These are phyloP conservation scores for Meda fulgida DNA, from an alignment of 2,797 vertebrate species.

Conservation along the genomic window DNA sequence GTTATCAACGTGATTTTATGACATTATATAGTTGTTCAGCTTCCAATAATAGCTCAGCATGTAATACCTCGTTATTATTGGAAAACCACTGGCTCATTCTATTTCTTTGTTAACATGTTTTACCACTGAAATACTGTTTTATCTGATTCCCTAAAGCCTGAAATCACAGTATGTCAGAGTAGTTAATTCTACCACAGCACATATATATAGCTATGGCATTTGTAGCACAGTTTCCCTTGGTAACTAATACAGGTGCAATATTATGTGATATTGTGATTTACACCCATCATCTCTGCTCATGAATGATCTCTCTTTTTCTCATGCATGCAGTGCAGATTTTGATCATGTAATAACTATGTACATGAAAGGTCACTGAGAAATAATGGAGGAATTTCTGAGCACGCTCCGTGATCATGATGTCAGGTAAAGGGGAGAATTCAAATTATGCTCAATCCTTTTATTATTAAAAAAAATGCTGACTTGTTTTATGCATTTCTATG, in stretches of 20 bases:
- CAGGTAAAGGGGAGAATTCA: constrained; percentile 65
- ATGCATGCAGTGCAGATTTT: neutral
- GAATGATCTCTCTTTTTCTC: neutral
- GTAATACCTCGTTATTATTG: neutral
- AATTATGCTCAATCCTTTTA: neutral
- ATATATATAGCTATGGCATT: neutral
- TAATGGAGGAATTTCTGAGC: constrained; percentile 72
- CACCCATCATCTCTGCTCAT: neutral
- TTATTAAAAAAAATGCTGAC: neutral
- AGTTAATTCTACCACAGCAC: neutral
- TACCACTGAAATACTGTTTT: neutral
- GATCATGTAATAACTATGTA: constrained; percentile 27
- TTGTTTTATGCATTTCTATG: neutral
- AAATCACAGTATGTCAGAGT: neutral
- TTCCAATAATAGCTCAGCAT: neutral
- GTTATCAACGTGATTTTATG: neutral
- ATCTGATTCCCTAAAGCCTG: neutral
- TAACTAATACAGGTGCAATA: neutral
- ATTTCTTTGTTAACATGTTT: neutral
- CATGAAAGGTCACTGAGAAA: constrained; percentile 14
- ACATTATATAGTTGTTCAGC: neutral
- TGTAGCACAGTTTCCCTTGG: neutral
- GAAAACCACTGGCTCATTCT: neutral
- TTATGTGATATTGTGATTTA: neutral
- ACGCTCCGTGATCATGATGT: constrained; percentile 70